A percentile compares a stretch with the other conserved stretches of the same genome.
phyloP scores from a whole-genome alignment of 2,113 vertebrate species.

The Ammospiza nelsoni region DNA sequence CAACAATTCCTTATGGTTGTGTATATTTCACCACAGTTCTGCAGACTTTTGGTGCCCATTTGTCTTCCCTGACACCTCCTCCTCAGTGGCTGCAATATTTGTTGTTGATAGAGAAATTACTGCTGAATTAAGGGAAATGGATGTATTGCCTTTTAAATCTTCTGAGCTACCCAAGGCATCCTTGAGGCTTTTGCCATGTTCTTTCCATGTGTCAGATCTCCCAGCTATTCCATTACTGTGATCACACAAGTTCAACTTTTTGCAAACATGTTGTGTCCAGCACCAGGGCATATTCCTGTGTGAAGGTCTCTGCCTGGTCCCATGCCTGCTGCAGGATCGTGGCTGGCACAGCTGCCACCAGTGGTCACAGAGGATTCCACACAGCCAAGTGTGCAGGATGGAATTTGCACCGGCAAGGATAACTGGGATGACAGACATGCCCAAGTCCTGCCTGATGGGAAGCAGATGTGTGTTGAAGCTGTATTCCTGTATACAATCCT shows the following conservation, averaged over 20 bases:
- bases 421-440: background rate
- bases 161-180: background rate
- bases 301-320: background rate
- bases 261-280: background rate
- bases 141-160: background rate
- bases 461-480: accelerated
- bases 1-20: background rate
- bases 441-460: background rate
- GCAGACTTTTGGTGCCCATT: background rate
- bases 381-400: background rate
- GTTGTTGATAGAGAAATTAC: background rate
- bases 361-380: background rate
- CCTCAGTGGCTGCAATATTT: background rate
- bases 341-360: accelerated
- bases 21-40: background rate
- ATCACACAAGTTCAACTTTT: background rate
- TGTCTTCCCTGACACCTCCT: background rate
- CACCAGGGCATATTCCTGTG: background rate
- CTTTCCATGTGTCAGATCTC: background rate
- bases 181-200: background rate
- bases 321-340: accelerated
- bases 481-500: background rate
- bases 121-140: accelerated
- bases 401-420: background rate
- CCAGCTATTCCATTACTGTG: background rate